phyloP scores from a whole-genome alignment of 2,113 vertebrate genomes.

The Tauraco erythrolophus region DNA sequence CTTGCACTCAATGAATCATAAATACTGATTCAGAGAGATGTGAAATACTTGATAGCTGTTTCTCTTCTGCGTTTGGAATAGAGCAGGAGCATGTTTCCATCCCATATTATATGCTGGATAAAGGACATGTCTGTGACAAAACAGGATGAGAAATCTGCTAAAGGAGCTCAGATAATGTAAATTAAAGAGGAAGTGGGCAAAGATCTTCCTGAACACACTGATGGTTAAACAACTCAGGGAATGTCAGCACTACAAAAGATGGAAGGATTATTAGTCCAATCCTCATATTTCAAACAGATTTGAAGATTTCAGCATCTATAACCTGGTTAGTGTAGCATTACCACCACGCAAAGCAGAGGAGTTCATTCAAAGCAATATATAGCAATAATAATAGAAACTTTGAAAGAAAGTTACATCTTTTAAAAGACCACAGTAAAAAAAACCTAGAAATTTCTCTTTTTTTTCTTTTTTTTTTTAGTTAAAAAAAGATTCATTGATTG shows the following conservation, averaged over 20 bases:
- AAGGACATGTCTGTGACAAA: neutral
- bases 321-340: neutral
- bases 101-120: neutral
- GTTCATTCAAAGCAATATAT: neutral
- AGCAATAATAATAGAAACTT: neutral
- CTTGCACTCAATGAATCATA: conserved; percentile 14
- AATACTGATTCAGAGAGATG: conserved; percentile 7
- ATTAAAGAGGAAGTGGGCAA: neutral
- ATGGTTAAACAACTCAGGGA: neutral
- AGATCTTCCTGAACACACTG: neutral
- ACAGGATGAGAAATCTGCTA: neutral
- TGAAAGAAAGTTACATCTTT: neutral
- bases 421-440: neutral
- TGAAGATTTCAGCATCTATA: neutral
- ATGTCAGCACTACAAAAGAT: neutral
- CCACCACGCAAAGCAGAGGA: neutral
- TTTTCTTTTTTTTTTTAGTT: no score
- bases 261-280: neutral
- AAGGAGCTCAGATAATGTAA: neutral
- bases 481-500: neutral
- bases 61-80: conserved; percentile 12
- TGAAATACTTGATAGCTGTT: neutral
- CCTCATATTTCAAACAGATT: neutral
- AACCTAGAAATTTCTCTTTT: no score
- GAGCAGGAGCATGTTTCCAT: neutral